A percentile compares a stretch with the other conserved stretches of the same genome.
Conservation (phyloP, 2,888 invertebrate species). For the Theretra japonica region DNA sequence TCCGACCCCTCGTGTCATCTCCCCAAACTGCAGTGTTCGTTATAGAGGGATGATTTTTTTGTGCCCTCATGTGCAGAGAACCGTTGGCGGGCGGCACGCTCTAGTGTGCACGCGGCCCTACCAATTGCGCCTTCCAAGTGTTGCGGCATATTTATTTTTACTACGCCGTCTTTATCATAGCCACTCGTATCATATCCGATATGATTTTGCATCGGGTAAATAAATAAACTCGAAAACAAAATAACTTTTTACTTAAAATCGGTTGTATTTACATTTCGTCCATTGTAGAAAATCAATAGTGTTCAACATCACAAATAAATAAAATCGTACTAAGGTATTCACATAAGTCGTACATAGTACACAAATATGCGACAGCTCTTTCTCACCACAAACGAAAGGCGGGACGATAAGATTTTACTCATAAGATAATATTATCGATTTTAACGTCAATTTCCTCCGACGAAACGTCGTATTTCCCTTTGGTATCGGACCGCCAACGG, state of each 20-base stretch:
- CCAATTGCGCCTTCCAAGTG: conserved; percentile 47
- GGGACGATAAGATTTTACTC: conserved; percentile 74
- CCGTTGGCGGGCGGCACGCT: conserved; percentile 27
- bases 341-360: conserved; percentile 79
- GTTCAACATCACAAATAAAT: conserved; percentile 85
- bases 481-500: conserved; percentile 69
- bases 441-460: conserved; percentile 69
- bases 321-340: conserved; percentile 83
- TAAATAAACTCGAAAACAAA: conserved; percentile 82
- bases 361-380: conserved; percentile 77
- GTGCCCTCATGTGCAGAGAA: conserved; percentile 6
- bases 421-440: conserved; percentile 68
- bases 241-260: conserved; percentile 84
- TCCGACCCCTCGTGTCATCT: conserved; percentile 17
- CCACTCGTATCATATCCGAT: conserved; percentile 33
- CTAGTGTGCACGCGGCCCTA: conserved; percentile 49
- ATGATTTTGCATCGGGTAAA: conserved; percentile 59
- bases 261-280: conserved; percentile 85
- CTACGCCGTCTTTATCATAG: conserved; percentile 53
- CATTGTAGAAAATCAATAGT: conserved; percentile 84
- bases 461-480: conserved; percentile 65
- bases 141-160: conserved; percentile 60
- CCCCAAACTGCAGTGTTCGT: conserved; percentile 2
- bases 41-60: conserved; percentile 10
- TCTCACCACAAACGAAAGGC: conserved; percentile 80